These are phyloP conservation scores for Yponomeuta cagnagella DNA, from an alignment of 2,888 invertebrate species.

Conservation along the genomic window DNA sequence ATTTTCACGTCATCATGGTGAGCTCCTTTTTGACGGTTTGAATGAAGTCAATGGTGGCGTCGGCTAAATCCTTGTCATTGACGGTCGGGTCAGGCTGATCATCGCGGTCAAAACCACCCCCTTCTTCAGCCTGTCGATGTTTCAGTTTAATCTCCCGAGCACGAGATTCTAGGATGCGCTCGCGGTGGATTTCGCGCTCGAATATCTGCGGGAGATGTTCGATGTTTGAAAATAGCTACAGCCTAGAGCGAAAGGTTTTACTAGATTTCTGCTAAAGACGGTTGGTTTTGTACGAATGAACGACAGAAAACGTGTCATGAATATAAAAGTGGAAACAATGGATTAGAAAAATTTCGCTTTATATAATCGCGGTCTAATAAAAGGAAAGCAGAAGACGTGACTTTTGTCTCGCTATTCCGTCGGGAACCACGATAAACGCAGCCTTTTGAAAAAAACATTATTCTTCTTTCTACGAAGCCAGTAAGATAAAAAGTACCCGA, in stretches of 20 bases:
- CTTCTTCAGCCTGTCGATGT: constrained; percentile 49
- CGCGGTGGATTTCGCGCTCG: constrained; percentile 89
- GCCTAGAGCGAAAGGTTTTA: not conserved
- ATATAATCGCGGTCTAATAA: too few relatives aligned
- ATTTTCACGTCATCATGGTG: not conserved
- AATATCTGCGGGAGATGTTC: constrained; percentile 77
- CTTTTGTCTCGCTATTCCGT: too few relatives aligned
- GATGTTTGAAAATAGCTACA: not conserved
- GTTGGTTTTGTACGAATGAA: too few relatives aligned
- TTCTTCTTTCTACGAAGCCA: too few relatives aligned
- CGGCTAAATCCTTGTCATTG: constrained; percentile 48
- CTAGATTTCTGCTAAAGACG: too few relatives aligned
- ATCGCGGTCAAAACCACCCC: constrained; percentile 26
- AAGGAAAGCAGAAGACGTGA: too few relatives aligned
- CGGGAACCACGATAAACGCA: too few relatives aligned
- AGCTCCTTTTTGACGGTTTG: constrained; percentile 39
- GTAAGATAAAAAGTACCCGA: too few relatives aligned
- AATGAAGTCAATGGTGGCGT: constrained; percentile 40
- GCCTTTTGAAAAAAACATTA: too few relatives aligned
- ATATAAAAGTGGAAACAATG: too few relatives aligned
- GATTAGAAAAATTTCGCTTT: too few relatives aligned
- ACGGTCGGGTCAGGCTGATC: constrained; percentile 33
- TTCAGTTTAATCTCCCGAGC: constrained; percentile 86
- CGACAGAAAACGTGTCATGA: too few relatives aligned
- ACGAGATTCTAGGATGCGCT: constrained; percentile 92